Percentiles rank a stretch among this genome's conserved stretches.
phyloP scores from a whole-genome alignment of 2,888 invertebrate genomes.

The Congeria kusceri region DNA sequence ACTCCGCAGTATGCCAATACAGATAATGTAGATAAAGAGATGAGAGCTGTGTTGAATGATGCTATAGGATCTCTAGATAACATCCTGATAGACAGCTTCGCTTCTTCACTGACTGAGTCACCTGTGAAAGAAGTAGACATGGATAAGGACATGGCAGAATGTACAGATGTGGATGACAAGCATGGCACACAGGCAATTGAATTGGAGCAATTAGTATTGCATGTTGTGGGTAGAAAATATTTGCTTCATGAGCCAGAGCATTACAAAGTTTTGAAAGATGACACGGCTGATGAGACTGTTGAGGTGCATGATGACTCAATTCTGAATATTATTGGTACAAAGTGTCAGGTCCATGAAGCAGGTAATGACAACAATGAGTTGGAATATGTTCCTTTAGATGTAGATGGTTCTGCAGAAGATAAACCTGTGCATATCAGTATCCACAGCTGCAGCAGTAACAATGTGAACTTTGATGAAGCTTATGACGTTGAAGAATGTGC shows the following conservation, averaged over 20 bases:
- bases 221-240: slow-evolving; percentile 5
- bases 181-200: neutral
- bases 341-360: slow-evolving; percentile 31
- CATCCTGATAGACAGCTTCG: slow-evolving; percentile 49
- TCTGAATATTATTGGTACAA: slow-evolving; percentile 35
- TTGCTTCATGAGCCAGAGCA: slow-evolving; percentile 1
- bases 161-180: neutral
- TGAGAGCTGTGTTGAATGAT: slow-evolving; percentile 57
- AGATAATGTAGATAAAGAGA: slow-evolving; percentile 35
- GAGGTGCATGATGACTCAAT: slow-evolving; percentile 53
- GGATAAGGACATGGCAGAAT: neutral
- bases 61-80: slow-evolving; percentile 67
- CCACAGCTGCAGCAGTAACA: neutral
- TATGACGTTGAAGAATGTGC: slow-evolving; percentile 25
- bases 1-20: slow-evolving; percentile 57
- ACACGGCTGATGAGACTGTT: slow-evolving; percentile 16
- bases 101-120: slow-evolving; percentile 25
- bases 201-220: neutral
- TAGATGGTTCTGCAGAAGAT: neutral
- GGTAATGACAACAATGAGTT: neutral
- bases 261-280: neutral
- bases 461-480: slow-evolving; percentile 41
- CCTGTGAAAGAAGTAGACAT: slow-evolving; percentile 4
- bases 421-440: slow-evolving; percentile 3
- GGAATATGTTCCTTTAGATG: neutral